Evolutionary conservation across 2,888 invertebrate genomes (phyloP), one percentile per base, ranked within the genome.

Genomic region (Brachyptera putata): DNA sequence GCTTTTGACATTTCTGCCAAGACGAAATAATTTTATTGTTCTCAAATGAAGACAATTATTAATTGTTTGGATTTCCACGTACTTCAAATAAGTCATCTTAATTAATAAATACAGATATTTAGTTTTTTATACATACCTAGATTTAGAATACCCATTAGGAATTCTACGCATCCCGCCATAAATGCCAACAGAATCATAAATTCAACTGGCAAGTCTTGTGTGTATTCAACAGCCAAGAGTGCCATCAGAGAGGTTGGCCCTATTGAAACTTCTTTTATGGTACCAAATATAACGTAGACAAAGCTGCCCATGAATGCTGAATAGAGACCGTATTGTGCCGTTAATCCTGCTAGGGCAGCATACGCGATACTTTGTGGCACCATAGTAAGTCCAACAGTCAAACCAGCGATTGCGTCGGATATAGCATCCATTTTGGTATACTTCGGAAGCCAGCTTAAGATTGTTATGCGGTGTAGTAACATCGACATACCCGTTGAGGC

Each of bases 221-320:
- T 86, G 67, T 84, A 86, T 69, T 89, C 87, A 63, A 86, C 77
- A 30, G 90, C 90, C 68, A 96, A 77, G 56, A 96, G 79, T 34
- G 95, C 87, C 91, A 95, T 92, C 62, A 96, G 81, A 67, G 94
- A 93, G 0, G 95, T 95, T 0, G 96, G 95, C n/a, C 96, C 91
- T 66, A 91, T 90, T 0, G 89, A 89, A 65, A 90, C 46, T 24
- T 46, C 46, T 24, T 24, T 86, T 1, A 46, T 46, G 11, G 64
- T 64, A 39, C 96, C 96, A 68, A 96, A 85, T 67, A 92, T 73
- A 57, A 89, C 79, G 76, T 97, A 97, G 57, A 94, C 79, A 68
- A 95, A 88, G 57, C 90, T 88, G 73, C 92, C 91, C 74, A 94
- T 82, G 73, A 95, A 93, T 0, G 95, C 87, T 1, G 95, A 91